Percentiles rank a stretch among this genome's conserved stretches.
Evolutionary conservation across 2,113 vertebrate genomes (phyloP).

Genomic region (Labeo catla): DNA sequence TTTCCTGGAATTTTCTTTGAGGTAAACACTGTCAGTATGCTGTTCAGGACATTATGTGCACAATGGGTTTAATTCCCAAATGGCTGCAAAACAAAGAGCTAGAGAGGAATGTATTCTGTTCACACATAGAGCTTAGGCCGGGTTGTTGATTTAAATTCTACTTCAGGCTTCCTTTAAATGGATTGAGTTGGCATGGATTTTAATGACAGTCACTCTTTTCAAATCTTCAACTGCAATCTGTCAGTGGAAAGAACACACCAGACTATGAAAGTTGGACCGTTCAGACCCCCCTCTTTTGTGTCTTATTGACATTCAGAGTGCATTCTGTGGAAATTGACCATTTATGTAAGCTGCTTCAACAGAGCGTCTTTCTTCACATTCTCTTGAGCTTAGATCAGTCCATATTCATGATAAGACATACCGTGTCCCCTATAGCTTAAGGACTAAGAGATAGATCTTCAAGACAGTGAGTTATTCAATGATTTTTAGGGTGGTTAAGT

Average conservation of each 20-base stretch:
- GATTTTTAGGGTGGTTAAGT: not conserved
- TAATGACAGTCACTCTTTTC: conserved; percentile 54
- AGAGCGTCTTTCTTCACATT: conserved; percentile 67
- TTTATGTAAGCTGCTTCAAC: conserved; percentile 64
- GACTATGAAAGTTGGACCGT: conserved; percentile 55
- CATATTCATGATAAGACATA: conserved; percentile 48
- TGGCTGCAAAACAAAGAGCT: conserved; percentile 24
- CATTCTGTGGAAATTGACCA: conserved; percentile 57
- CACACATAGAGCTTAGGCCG: conserved; percentile 12
- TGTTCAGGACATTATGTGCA: not conserved
- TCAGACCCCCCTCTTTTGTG: conserved; percentile 58
- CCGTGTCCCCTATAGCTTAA: not conserved
- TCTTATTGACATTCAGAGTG: conserved; percentile 70
- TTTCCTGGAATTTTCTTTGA: conserved; percentile 9
- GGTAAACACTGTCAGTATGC: conserved; percentile 8
- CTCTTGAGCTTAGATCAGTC: conserved; percentile 52
- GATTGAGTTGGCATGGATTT: conserved; percentile 61
- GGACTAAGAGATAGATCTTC: not conserved
- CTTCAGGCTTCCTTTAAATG: conserved; percentile 49
- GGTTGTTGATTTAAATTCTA: conserved; percentile 50
- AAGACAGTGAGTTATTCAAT: not conserved
- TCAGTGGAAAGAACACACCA: conserved; percentile 60
- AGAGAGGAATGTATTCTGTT: conserved; percentile 12
- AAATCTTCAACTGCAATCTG: conserved; percentile 53
- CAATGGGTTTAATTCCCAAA: conserved; percentile 39